Evolutionary conservation across 2,888 invertebrate species (phyloP), one percentile per base, ranked within the genome.

Genomic region (Crematogaster levior): DNA sequence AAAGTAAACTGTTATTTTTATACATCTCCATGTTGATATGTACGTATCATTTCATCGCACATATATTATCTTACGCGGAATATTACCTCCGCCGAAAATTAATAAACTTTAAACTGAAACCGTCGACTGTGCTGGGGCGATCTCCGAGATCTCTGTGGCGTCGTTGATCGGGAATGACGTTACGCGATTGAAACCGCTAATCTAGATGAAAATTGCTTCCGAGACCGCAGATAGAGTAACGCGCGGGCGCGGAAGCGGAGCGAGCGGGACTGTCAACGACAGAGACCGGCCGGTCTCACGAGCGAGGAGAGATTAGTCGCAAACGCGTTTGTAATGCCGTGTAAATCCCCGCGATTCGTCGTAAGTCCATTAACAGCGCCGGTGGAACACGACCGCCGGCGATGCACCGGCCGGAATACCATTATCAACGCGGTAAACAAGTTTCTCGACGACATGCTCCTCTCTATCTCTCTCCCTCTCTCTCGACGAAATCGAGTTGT

Each of bases 241-340:
- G 27, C 58, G 56, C 53, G 81, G 37, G 80, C 48, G 65, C 65
- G 12, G 21, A 24, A 34, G n/a, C 70, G n/a, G 79, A 60, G 63
- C 48, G 74, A 79, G 72, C 56, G 65, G 18, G 58, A 72, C 75
- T 77, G 84, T 84, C 87, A 85, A 80, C 75, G 79, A 58, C 68
- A 82, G 80, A 81, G 81, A 82, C 79, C 72, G 83, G 83, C 81
- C 73, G 81, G 86, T 88, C 89, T 87, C 88, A 90, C 90, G 79
- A 84, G 88, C 56, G 70, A 79, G 56, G 72, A 85, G 88, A 90
- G 89, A 89, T 89, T 88, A 89, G 89, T 87, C 87, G 90, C 87
- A 89, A 89, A 89, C 87, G 88, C 89, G 90, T 84, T 88, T 90
- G 89, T 90, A 89, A 89, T 89, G 90, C 88, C 85, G 72, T 89